phyloP scores from a whole-genome alignment of 2,113 vertebrate genomes.

The Cheirogaleus medius region DNA sequence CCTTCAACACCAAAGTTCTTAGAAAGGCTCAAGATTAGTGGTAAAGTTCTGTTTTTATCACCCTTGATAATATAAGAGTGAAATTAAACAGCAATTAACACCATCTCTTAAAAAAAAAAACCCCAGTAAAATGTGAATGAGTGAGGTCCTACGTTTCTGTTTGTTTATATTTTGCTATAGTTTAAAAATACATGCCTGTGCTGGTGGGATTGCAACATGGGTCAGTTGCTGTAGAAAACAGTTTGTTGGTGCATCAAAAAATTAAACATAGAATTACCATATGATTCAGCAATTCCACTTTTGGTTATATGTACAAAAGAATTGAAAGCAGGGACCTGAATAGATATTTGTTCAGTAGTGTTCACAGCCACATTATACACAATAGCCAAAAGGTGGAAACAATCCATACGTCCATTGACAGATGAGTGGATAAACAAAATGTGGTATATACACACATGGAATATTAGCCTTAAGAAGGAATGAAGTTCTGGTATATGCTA shows the following conservation, averaged over 20 bases:
- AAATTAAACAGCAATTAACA: neutral
- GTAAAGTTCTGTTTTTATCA: neutral
- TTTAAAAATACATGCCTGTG: neutral
- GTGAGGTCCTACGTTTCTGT: neutral
- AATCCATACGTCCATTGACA: neutral
- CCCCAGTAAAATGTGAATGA: neutral
- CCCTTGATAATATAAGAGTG: neutral
- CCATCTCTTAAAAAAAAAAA: too few species aligned
- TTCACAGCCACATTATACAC: neutral
- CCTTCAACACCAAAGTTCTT: neutral
- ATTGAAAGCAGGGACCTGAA: neutral
- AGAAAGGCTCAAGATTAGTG: neutral
- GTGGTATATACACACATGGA: too few species aligned
- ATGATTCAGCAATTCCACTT: neutral
- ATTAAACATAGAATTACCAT: neutral
- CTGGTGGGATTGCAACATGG: neutral
- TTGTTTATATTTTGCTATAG: constrained; percentile 29
- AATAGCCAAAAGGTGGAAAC: neutral
- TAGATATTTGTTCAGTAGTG: neutral
- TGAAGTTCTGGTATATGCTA: neutral
- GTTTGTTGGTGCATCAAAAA: neutral
- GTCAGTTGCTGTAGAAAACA: neutral
- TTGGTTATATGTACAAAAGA: neutral
- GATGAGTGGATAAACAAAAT: neutral
- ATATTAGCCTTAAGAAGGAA: neutral